Evolutionary conservation across 2,888 invertebrate species (phyloP), one percentile per base, ranked within the genome.

Genomic region (Volucella inanis): DNA sequence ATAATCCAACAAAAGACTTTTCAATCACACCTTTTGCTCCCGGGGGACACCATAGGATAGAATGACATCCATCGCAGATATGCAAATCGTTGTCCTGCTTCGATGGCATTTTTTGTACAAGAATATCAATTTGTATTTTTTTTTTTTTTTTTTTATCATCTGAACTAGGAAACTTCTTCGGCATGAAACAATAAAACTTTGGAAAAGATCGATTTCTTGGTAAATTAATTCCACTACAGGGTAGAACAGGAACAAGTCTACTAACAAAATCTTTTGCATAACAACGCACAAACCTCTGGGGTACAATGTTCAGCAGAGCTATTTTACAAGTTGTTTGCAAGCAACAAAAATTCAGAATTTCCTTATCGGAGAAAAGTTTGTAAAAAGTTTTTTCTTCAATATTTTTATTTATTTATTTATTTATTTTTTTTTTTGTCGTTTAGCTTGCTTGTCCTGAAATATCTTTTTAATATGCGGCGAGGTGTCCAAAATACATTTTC

Each of bases 281-380:
- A 31, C 31, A 31, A 31, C 31, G 31, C 31, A 52, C n/a, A 68
- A 61, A 38, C 71, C 61, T 52, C 31, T 18, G 41, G 71, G 45
- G 22, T 41, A 45, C 14, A 61, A 45, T 74, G 64, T 55, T 55
- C 39, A 74, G 55, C 55, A 31, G 64, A 74, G 74, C 54, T 74
- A 65, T 64, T 74, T 64, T 49, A 57, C 74, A 74, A 74, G 39
- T 74, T 74, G 39, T 43, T 45, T 38, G 38, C 62, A 52, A n/a
- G 72, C 72, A 72, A 38, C 62, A 38, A 59, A 54, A 79, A 55
- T 52, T 43, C 55, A 8, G 22, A 57, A 67, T 43, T 68, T 45
- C 57, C 45, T 38, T 50, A 64, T 65, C 38, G 45, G 38, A 39
- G 45, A 11, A 78, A 78, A 78, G 41, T 79, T 79, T 8, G 52